These are phyloP conservation scores for Pterophyllum scalare DNA, from an alignment of 2,113 vertebrate species.

Conservation along the genomic window DNA sequence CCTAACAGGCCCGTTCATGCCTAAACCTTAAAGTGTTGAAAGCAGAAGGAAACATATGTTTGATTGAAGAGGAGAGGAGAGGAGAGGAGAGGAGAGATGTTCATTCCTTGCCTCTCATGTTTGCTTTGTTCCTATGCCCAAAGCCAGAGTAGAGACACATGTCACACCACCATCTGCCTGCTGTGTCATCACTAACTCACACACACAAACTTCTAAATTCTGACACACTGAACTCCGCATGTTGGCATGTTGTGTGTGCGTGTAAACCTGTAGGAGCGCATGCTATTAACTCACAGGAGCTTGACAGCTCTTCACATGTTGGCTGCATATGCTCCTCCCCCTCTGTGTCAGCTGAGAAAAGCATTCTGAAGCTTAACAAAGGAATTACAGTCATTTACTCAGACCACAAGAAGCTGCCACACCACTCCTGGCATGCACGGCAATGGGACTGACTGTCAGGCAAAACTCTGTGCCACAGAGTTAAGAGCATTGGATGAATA, in stretches of 20 bases:
- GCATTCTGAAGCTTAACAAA: conserved; percentile 56
- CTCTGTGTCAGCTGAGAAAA: conserved; percentile 61
- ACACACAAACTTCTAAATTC: background rate
- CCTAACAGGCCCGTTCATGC: conserved; percentile 58
- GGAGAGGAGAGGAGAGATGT: background rate
- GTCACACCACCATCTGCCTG: conserved; percentile 64
- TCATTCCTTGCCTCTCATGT: conserved; percentile 38
- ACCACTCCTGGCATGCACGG: conserved; percentile 6
- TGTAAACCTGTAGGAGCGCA: conserved; percentile 27
- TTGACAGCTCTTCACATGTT: conserved; percentile 46
- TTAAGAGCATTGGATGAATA: conserved; percentile 60
- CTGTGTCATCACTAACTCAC: conserved; percentile 40
- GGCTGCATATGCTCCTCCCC: background rate
- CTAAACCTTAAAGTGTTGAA: conserved; percentile 32
- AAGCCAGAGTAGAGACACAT: conserved; percentile 43
- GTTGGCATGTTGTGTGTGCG: conserved; percentile 10
- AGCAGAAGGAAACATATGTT: conserved; percentile 48
- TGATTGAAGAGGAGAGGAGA: conserved; percentile 1
- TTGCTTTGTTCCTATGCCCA: conserved; percentile 49
- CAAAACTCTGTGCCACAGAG: conserved; percentile 33
- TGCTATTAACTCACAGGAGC: conserved; percentile 23
- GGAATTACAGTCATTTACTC: conserved; percentile 49
- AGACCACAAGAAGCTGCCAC: background rate
- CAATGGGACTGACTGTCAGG: background rate
- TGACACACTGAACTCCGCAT: background rate